Base-by-base conservation (phyloP, 2,888 invertebrate species). In the Alentia gelatinosa region DNA sequence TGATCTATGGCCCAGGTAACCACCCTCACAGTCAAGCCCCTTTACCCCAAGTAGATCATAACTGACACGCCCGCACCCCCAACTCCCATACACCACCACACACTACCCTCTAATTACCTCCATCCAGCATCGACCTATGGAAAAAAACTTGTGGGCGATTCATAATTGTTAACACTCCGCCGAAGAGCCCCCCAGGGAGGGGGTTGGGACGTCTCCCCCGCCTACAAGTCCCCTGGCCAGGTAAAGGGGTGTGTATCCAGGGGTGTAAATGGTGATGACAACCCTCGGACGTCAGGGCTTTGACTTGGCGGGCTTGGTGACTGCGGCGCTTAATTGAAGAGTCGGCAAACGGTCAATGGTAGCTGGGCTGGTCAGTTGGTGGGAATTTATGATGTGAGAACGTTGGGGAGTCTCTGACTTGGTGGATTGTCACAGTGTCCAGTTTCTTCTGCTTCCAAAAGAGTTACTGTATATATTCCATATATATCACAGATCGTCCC, bases 31-130 rank as follows among this genome's bases (percentile, higher is more conserved):
- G 19, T 23, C 7, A 47, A 12, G 9, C n/a, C 68, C 33, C n/a
- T 39, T 23, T 37, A 83, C 83, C 83, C 83, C 83, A 83, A 39
- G 39, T 35, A 83, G 68, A 68, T 68, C 68, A 68, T 68, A 68
- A 68, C 68, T 68, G 68, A 68, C 68, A 26, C 30, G 30, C 68
- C 68, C 68, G 26, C 33, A 30, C 68, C 68, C 68, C 30, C 26
- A 5, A 30, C 68, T 30, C 68, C 33, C 26, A 68, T 68, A 68
- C 30, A n/a, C 68, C 40, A 40, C 19, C 40, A 26, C 83, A 83
- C 39, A 37, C 3, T 1, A 26, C 83, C 83, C 83, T 83, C 83
- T 83, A 83, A 83, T 83, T 83, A 83, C 39, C 39, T 83, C 1
- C 83, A 83, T 1, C n/a, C 83, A 83, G n/a, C 83, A 37, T 40